These are phyloP conservation scores for Achroia grisella DNA, from an alignment of 1,140 invertebrate species.

Conservation along the genomic window DNA sequence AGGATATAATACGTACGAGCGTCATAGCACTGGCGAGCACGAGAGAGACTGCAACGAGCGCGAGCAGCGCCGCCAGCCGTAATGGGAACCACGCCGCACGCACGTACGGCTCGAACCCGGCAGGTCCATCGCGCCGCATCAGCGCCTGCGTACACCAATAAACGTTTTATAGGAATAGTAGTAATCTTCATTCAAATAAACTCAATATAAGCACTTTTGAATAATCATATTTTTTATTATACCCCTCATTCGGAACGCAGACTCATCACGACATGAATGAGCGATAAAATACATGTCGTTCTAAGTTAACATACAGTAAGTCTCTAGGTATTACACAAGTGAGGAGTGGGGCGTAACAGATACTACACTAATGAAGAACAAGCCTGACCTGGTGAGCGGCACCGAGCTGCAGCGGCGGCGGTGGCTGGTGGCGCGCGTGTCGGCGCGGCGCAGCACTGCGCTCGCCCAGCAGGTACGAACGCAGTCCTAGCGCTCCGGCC, in stretches of 20 bases:
- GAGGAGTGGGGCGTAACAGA: too few species aligned
- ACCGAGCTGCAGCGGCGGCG: slow-evolving; percentile 77
- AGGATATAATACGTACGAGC: slow-evolving; percentile 70
- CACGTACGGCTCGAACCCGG: slow-evolving; percentile 91
- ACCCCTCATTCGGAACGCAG: too few species aligned
- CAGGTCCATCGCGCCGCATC: slow-evolving; percentile 83
- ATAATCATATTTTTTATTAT: too few species aligned
- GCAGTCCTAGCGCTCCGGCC: slow-evolving; percentile 88
- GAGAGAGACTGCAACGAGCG: slow-evolving; percentile 88
- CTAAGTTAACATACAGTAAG: too few species aligned
- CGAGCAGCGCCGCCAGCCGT: slow-evolving; percentile 84
- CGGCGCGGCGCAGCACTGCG: slow-evolving; percentile 37
- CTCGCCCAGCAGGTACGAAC: slow-evolving; percentile 88
- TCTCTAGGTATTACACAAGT: too few species aligned
- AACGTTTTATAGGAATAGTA: too few species aligned
- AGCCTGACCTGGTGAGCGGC: slow-evolving; percentile 86
- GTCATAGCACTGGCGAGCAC: slow-evolving; percentile 87
- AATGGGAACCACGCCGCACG: slow-evolving; percentile 88
- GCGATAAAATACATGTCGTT: too few species aligned
- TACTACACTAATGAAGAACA: too few species aligned
- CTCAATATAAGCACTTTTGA: too few species aligned
- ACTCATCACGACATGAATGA: too few species aligned
- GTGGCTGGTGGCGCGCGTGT: slow-evolving; percentile 28
- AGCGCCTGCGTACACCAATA: slow-evolving; percentile 75
- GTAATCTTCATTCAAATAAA: too few species aligned